These are phyloP conservation scores for Sebastiscus albofasciatus DNA, from an alignment of 2,797 vertebrate species.

Conservation along the genomic window DNA sequence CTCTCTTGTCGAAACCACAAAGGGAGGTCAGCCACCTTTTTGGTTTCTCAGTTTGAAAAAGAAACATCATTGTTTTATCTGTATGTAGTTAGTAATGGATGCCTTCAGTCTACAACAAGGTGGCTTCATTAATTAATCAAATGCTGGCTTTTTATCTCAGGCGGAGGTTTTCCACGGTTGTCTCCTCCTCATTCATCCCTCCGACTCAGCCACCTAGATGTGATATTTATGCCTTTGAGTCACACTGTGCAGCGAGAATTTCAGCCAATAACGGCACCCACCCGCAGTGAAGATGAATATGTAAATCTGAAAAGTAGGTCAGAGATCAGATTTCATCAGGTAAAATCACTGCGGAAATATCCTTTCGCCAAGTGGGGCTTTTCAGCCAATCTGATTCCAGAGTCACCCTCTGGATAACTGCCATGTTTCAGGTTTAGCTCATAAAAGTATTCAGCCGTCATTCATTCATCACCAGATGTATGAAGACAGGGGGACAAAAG, in stretches of 20 bases:
- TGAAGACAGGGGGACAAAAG: slow-evolving; percentile 41
- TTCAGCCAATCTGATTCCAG: slow-evolving; percentile 64
- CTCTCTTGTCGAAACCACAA: slow-evolving; percentile 20
- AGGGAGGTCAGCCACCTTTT: slow-evolving; percentile 52
- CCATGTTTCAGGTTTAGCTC: slow-evolving; percentile 54
- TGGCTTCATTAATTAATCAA: slow-evolving; percentile 73
- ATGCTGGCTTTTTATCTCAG: slow-evolving; percentile 64
- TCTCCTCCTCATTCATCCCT: slow-evolving; percentile 59
- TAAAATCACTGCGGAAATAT: slow-evolving; percentile 69
- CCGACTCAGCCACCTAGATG: slow-evolving; percentile 54
- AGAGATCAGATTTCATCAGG: slow-evolving; percentile 77
- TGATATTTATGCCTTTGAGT: slow-evolving; percentile 76
- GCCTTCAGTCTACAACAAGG: slow-evolving; percentile 45
- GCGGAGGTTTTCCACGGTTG: slow-evolving; percentile 55
- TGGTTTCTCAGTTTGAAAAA: slow-evolving; percentile 38
- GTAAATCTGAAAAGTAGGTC: slow-evolving; percentile 78
- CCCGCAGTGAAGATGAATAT: slow-evolving; percentile 79
- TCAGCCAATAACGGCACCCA: slow-evolving; percentile 73
- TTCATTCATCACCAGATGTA: slow-evolving; percentile 50
- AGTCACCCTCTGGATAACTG: slow-evolving; percentile 61
- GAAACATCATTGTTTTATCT: slow-evolving; percentile 40
- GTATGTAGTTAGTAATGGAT: slow-evolving; percentile 27
- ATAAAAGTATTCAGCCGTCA: slow-evolving; percentile 52
- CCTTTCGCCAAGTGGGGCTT: slow-evolving; percentile 56
- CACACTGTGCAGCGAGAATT: slow-evolving; percentile 67